Base-by-base conservation (phyloP, 2,888 invertebrate genomes). In the Carcina quercana region DNA sequence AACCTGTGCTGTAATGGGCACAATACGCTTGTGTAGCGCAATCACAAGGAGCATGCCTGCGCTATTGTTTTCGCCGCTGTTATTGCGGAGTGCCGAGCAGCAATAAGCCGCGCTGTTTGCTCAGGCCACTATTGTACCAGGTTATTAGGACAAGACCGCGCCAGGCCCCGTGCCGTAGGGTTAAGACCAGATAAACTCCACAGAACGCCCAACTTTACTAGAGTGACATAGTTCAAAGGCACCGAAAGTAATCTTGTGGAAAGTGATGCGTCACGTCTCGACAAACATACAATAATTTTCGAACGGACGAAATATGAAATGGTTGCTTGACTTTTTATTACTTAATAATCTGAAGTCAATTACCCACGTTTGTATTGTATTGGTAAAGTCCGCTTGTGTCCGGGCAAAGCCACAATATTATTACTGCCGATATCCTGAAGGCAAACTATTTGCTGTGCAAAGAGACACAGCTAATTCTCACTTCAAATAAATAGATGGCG, bases 71-170 rank as follows among this genome's bases (percentile, higher is more conserved):
- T 69, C 69, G 61, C 65, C 59, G 64, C 59, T 68, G 74, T 68
- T 74, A 72, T 73, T 73, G 73, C 69, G 55, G 62, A 70, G 66
- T 67, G 68, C 61, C 56, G 69, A 69, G 70, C 65, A 64, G 76
- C 75, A 78, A 78, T 76, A 76, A 76, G 70, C 28, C 70, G 62
- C 56, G 62, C 62, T 73, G 76, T 78, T 75, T 70, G 69, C 62
- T 64, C 60, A 64, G 69, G 66, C 69, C 62, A 73, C 73, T 71
- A 72, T 76, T 76, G 76, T 75, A 60, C 52, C 59, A 50, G 60
- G 69, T 76, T 79, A 78, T 75, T 78, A 74, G 75, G 67, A 65
- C 67, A 66, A 67, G 63, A 64, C 59, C 54, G 58, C 57, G 53
- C 11, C 50, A 47, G 47, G 35, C 51, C 55, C 50, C 43, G 50